These are phyloP conservation scores for Staurois parvus DNA, from an alignment of 2,797 vertebrate species.

Conservation along the genomic window DNA sequence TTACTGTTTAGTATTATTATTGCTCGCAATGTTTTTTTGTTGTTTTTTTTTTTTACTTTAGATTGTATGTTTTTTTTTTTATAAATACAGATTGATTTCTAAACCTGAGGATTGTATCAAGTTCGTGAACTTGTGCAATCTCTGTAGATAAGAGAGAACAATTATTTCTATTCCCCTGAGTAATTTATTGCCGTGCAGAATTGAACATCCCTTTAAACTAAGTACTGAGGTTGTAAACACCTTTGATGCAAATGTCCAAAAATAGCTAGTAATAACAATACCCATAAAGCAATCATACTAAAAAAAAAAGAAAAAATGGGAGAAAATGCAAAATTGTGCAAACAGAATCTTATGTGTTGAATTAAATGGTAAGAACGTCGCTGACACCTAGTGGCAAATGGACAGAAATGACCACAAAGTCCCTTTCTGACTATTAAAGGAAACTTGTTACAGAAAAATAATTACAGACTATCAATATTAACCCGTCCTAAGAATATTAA, in stretches of 20 bases:
- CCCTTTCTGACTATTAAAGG: neutral
- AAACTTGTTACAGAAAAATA: neutral
- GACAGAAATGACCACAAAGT: neutral
- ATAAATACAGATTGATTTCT: constrained; percentile 25
- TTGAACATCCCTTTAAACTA: neutral
- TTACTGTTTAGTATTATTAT: neutral
- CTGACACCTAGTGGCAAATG: constrained; percentile 49
- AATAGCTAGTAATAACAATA: constrained; percentile 18
- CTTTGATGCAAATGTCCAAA: constrained; percentile 4
- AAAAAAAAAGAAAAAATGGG: neutral
- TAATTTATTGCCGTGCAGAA: constrained; percentile 5
- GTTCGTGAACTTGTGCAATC: constrained; percentile 12
- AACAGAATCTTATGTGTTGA: neutral
- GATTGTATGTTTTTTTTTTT: constrained; percentile 12
- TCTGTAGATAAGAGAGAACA: constrained; percentile 30
- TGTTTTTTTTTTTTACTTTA: neutral
- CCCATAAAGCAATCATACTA: neutral
- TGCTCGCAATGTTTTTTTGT: neutral
- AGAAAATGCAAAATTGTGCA: neutral
- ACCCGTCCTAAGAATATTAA: neutral
- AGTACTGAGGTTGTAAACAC: constrained; percentile 33
- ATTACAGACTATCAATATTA: neutral
- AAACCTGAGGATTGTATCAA: constrained; percentile 21
- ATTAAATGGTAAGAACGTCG: neutral
- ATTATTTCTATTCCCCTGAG: constrained; percentile 28